Percentiles rank a stretch among this genome's conserved stretches.
These are phyloP conservation scores for Gopherus flavomarginatus DNA, from an alignment of 2,113 vertebrate species.

Conservation along the genomic window DNA sequence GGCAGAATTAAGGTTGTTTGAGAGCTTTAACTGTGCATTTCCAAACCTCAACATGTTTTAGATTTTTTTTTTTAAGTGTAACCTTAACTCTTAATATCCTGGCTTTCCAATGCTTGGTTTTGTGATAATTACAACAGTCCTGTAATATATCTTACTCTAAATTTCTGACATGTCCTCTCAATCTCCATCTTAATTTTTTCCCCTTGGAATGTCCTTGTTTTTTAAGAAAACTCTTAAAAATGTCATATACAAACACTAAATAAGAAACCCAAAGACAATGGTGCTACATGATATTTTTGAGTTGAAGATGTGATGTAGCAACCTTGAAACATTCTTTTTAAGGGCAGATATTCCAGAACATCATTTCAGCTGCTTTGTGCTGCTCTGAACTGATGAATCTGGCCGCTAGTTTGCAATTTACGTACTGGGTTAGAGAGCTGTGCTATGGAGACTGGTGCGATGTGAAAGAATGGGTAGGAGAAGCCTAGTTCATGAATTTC, in stretches of 20 bases:
- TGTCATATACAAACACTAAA: neutral
- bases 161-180: neutral
- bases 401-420: neutral
- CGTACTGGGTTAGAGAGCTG: accelerated
- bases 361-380: neutral
- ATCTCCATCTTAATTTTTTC: neutral
- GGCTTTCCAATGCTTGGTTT: neutral
- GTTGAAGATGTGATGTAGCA: neutral
- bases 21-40: neutral
- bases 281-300: neutral
- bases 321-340: neutral
- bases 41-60: neutral
- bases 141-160: neutral
- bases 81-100: neutral
- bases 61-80: neutral
- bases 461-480: neutral
- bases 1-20: neutral
- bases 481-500: neutral
- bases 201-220: neutral
- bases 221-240: neutral
- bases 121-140: neutral
- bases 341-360: neutral
- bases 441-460: neutral
- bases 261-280: neutral
- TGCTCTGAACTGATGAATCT: neutral